Evolutionary conservation across 2,113 vertebrate species (phyloP).

Genomic region (Oceanites oceanicus): DNA sequence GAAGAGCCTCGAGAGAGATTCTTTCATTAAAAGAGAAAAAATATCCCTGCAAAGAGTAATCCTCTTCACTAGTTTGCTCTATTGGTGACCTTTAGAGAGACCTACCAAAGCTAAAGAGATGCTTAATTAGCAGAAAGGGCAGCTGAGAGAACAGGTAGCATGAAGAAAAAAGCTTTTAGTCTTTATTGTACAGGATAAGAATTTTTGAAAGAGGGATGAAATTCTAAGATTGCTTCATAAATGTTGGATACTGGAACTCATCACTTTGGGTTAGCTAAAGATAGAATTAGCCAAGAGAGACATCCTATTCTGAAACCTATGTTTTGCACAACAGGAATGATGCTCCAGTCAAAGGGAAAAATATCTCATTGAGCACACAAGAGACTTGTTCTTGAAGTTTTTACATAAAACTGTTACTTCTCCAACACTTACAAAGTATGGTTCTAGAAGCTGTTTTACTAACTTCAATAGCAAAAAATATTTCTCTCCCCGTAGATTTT

Average conservation of each 20-base stretch:
- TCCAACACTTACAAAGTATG: not conserved
- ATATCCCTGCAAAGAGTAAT: slow-evolving; percentile 27
- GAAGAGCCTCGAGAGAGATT: not conserved
- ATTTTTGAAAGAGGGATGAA: slow-evolving; percentile 53
- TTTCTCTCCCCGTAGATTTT: not conserved
- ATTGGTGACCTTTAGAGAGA: slow-evolving; percentile 72
- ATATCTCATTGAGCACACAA: not conserved
- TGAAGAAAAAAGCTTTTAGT: slow-evolving; percentile 44
- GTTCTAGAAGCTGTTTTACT: not conserved
- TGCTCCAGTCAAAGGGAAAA: not conserved
- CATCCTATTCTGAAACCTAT: not conserved
- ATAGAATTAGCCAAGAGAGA: not conserved
- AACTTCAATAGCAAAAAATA: not conserved
- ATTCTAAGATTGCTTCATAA: slow-evolving; percentile 3
- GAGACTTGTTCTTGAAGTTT: not conserved
- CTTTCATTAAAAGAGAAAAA: slow-evolving; percentile 1
- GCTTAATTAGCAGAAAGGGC: slow-evolving; percentile 75
- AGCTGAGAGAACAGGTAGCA: slow-evolving; percentile 34
- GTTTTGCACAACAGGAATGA: not conserved
- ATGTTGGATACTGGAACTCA: not conserved
- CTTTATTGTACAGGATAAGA: slow-evolving; percentile 46
- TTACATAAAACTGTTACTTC: not conserved
- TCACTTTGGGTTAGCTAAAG: not conserved
- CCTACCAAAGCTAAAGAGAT: slow-evolving; percentile 55
- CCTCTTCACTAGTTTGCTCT: slow-evolving; percentile 51